Base-by-base conservation (phyloP, 2,113 vertebrate genomes). In the Carollia perspicillata region DNA sequence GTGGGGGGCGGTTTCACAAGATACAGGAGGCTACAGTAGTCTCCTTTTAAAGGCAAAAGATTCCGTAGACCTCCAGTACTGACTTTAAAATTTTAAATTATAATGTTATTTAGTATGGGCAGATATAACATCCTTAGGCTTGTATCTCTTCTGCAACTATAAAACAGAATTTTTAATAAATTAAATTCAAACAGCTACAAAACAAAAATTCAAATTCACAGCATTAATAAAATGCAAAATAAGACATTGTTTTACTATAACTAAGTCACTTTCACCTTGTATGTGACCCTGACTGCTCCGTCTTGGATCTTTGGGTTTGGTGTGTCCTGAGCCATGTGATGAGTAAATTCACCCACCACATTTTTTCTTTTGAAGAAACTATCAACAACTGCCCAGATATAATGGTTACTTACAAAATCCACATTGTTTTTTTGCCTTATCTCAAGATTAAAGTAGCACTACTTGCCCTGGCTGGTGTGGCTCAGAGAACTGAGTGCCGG, bases 191-290 rank as follows among this genome's bases (percentile, higher is more conserved):
- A 89, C 42, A 81, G 17, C 49, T 92, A 80, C 17, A 77, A 85
- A 81, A 93, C 63, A 87, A 60, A 93, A 75, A 78, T 83, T 90
- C 30, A 86, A 85, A 40, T 81, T 69, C 26, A 80, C 42, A 77
- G 40, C 28, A 68, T 90, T 84, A 95, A 77, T 81, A n/a, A 77
- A 72, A 92, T 80, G 4, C 69, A 49, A 95, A 80, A 93, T 65
- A 55, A 95, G 75, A 93, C 55, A 71, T 5, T 49, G 35, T 93
- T 96, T 74, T 83, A 42, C 42, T 74, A 53, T 90, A 87, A 90
- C 2, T 6, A 63, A 92, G 51, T 78, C 35, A 55, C 63, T 74
- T 88, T 75, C 10, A 49, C 35, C 35, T 8, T 63, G 35, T 74
- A 14, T 13, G 4, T 35, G 75, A 37, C 33, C 8, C 35, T 79